Evolutionary conservation across 2,888 invertebrate genomes (phyloP), one percentile per base, ranked within the genome.

Genomic region (Perdita meconis): DNA sequence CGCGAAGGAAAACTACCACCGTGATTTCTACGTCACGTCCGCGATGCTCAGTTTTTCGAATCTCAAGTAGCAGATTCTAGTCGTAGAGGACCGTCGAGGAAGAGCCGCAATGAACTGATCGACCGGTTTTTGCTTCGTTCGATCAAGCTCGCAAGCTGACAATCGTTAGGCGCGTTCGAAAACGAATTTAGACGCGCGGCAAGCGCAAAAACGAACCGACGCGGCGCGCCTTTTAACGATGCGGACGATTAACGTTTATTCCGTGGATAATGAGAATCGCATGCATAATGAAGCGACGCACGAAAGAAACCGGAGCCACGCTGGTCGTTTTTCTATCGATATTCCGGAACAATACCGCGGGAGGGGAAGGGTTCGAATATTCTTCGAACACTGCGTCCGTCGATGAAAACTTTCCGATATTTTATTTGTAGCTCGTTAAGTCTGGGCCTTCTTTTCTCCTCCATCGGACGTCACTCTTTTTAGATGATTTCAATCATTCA

Each of bases 181-280:
- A 19, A 60, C 10, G n/a, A 53, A 55, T 60, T 63, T 38, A 30
- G 36, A 61, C 22, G 22, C 30, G 19, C 24, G 3, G 38, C 12
- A 1, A 44, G 16, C 8, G 12, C 0, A 30, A 40, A 51, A 65
- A 70, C 34, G 22, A 13, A 53, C 38, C 6, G 36, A 13, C 30
- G 55, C 6, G n/a, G n/a, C n/a, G n/a, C n/a, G n/a, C 13, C 19
- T 47, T 26, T 47, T 60, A 70, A 76, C 61, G 72, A 72, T 42
- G 66, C 42, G 50, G 61, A 36, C 72, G 65, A 72, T 76, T 76
- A 76, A 72, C 65, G 76, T 61, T 66, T 60, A 61, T 65, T 61
- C 65, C 34, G 13, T 56, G 55, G 51, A 61, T 72, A 76, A 72
- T 61, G 69, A 63, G 72, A 67, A 53, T 60, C 47, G 74, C 70